Percentiles rank a stretch among this genome's conserved stretches.
phyloP scores from a whole-genome alignment of 2,113 vertebrate species.

The Scomber scombrus region DNA sequence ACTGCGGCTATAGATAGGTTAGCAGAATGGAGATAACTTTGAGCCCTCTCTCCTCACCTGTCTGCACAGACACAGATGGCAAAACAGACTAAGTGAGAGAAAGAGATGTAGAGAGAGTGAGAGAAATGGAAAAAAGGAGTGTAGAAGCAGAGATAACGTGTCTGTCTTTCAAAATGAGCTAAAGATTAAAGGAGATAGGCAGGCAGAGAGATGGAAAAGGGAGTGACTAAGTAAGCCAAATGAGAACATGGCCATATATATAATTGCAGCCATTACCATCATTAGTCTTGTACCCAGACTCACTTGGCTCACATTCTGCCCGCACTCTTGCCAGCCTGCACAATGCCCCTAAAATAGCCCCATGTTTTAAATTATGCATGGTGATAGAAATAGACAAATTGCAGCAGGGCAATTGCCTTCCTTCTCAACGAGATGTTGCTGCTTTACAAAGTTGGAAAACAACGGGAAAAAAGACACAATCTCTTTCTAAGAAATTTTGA shows the following conservation, averaged over 20 bases:
- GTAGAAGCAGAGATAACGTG: slow-evolving; percentile 26
- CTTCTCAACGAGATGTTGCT: slow-evolving; percentile 26
- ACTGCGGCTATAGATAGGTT: slow-evolving; percentile 51
- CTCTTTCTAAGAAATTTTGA: background rate
- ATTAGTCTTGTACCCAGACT: slow-evolving; percentile 71
- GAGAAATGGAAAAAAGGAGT: slow-evolving; percentile 29
- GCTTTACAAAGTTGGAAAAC: slow-evolving; percentile 33
- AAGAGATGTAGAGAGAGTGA: slow-evolving; percentile 16
- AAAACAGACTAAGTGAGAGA: slow-evolving; percentile 9
- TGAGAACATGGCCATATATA: slow-evolving; percentile 64
- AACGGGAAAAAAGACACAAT: background rate
- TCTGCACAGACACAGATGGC: slow-evolving; percentile 50
- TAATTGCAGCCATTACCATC: slow-evolving; percentile 77
- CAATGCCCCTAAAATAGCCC: slow-evolving; percentile 75
- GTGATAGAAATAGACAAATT: slow-evolving; percentile 72
- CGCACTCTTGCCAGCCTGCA: slow-evolving; percentile 63
- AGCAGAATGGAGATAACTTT: slow-evolving; percentile 30
- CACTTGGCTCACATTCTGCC: slow-evolving; percentile 60
- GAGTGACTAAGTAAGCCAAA: slow-evolving; percentile 62
- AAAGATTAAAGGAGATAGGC: slow-evolving; percentile 42
- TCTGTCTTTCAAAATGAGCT: slow-evolving; percentile 41
- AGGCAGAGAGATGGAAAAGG: slow-evolving; percentile 34
- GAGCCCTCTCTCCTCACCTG: slow-evolving; percentile 45
- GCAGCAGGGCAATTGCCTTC: slow-evolving; percentile 55
- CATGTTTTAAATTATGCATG: slow-evolving; percentile 79